Base-by-base conservation (phyloP, 92 coral and sea anemone species). In the Epizoanthus rinbou region DNA sequence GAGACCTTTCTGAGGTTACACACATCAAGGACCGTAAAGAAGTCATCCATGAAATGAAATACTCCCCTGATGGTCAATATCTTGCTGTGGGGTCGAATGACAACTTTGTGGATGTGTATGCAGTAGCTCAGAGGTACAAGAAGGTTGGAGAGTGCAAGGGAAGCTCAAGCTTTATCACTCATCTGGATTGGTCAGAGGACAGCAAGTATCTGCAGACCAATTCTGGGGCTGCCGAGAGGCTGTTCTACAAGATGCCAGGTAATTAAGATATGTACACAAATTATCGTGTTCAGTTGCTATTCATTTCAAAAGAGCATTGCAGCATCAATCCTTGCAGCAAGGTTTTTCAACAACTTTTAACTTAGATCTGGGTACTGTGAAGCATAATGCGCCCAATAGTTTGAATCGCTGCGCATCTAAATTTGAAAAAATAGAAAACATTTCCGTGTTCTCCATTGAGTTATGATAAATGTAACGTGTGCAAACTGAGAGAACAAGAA, bases 41-140 rank as follows among this genome's bases (percentile, higher is more conserved):
- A 71, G 99, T 97, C 25, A 80, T 97, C 70, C 99, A 97, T 71
- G 99, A 97, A 83, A 88, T 97, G 82, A 97, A 97, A 64, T 97
- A 85, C 89, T 97, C 99, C 14, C 99, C 99, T 8, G 99, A 97
- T 74, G 98, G 99, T 57, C 98, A 92, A 57, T 91, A 90, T 79
- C 92, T 97, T 39, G 99, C 99, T 0, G 99, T 97, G 21, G 99
- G 99, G 8, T 97, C 99, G n/a, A 97, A 97, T 80, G 99, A 97
- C 83, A 97, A 97, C 87, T 97, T 94, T 86, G 99, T 97, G 22
- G 99, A 97, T 54, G 91, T 97, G 53, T 97, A 97, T 67, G 90
- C 99, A 33, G 98, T 95, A 22, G 85, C 95, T 6, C 99, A 97
- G 83, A 92, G 91, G 11, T 97, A 94, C 91, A 97, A 97, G 93